Evolutionary conservation across 92 coral and sea anemone species (phyloP), one percentile per base, ranked within the genome.

Genomic region (Muricea muricata): DNA sequence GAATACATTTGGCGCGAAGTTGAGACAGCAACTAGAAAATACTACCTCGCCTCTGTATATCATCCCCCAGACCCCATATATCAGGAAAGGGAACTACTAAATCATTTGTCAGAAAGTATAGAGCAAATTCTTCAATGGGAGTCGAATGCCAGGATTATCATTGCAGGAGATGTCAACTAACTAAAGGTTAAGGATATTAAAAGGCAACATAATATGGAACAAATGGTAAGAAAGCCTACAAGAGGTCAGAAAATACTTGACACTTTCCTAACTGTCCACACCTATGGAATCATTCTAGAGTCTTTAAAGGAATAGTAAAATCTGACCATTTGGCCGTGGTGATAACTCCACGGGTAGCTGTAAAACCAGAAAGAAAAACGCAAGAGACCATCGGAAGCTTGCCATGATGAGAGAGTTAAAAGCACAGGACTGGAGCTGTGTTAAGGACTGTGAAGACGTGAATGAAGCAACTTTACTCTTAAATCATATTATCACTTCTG

Each of bases 291-390:
- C 73, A 57, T 57, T 66, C 45, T 87, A 92, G 10, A 37, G 73
- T 35, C 86, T 85, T 40, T 89, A 87, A 29, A 28, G 23, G 3
- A 78, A 83, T 55, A 41, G 89, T 81, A 26, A 35, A 80, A 65
- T 91, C 90, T 24, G 94, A 91, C 71, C 91, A 88, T 75, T 50
- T 88, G 72, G 88, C 83, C 30, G 88, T 85, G 29, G 47, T 88
- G 32, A 57, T 80, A 26, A 26, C 39, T 21, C 91, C 90, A 9
- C 66, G 60, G 9, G 37, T 57, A 45, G 47, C 85, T n/a, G 82
- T 65, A 31, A 91, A 80, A 75, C 92, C 92, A 68, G 76, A 34
- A 23, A 88, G 92, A 61, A 85, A 83, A 69, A 91, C 71, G 80
- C 61, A 14, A 10, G 94, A 52, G 89, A 85, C 61, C 90, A 91